Base-by-base conservation (phyloP, 2,888 invertebrate species). In the Cosmorhoe ocellata region DNA sequence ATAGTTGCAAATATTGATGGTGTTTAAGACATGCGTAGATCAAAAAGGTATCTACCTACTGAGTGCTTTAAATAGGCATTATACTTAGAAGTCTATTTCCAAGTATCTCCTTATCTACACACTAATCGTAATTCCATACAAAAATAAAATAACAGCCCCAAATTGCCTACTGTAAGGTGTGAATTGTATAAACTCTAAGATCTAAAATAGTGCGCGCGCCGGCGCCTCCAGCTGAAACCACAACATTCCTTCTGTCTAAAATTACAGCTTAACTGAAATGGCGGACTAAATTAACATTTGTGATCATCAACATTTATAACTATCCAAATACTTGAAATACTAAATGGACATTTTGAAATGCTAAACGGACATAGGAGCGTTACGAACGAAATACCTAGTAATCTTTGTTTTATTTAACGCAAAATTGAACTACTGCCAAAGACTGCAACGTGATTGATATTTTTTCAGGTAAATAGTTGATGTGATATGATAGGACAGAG, bases 381-480 rank as follows among this genome's bases (percentile, higher is more conserved):
- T 37, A 54, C 13, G 14, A 44, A 44, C 37, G 30, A 46, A 56
- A 56, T 43, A 49, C 2, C 3, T 18, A 18, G 18, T 2, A 3
- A 18, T 37, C 51, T 51, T 44, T 38, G 51, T 64, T 71, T 72
- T 71, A 74, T 64, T 60, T 59, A 39, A 54, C 59, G 60, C 53
- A 64, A 70, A 66, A 71, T 65, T 79, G 81, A 71, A 64, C 62
- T 42, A 51, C 58, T 84, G 83, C 85, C 84, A 85, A 81, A 38
- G 40, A 38, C 36, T 64, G 67, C 8, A 14, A 18, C 2, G 10
- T 27, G 18, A n/a, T n/a, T n/a, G n/a, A n/a, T n/a, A n/a, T n/a
- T n/a, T n/a, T n/a, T n/a, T n/a, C n/a, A n/a, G n/a, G n/a, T n/a
- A n/a, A n/a, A n/a, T n/a, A n/a, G n/a, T n/a, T n/a, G n/a, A n/a